Base-by-base conservation (phyloP, 2,888 invertebrate species). In the Leucania comma region DNA sequence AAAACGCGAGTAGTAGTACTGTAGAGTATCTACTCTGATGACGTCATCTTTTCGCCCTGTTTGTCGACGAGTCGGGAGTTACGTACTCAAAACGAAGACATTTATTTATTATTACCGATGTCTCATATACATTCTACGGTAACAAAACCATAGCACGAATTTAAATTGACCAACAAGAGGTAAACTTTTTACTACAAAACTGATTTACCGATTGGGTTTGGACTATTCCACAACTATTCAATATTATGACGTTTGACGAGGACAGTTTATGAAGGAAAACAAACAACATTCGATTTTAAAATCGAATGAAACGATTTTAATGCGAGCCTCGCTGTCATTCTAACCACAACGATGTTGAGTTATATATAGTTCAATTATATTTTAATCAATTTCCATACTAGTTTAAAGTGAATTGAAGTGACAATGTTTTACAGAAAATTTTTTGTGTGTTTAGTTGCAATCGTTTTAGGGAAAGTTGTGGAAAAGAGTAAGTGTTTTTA, bases 361-460 rank as follows among this genome's bases (percentile, higher is more conserved):
- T n/a, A 20, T 46, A 29, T 22, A 38, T 20, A 46, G n/a, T 71
- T 20, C 10, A 58, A 71, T 60, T 46, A 46, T 57, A 54, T 24
- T 12, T 35, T 32, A 48, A 57, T 66, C 12, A 42, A 48, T 61
- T 38, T 32, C 5, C 14, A 58, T 53, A 42, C 6, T n/a, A 38
- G 65, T 60, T 38, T 5, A 14, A 35, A 46, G 29, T 72, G 26
- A 6, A 32, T 38, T 56, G 35, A 29, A 60, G 54, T 74, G 29
- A 74, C 56, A 48, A 75, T 75, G 75, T 58, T 74, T 46, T 38
- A 38, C n/a, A 51, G 22, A 48, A 57, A 22, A 4, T 17, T 60
- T 61, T 57, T 61, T 48, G 17, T 75, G 66, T 79, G 26, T 79
- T 57, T 74, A 8, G 0, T 66, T 65, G 66, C 24, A 38, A 46